Conservation (phyloP, 1,140 invertebrate species). For the Tetragnatha versicolor region DNA sequence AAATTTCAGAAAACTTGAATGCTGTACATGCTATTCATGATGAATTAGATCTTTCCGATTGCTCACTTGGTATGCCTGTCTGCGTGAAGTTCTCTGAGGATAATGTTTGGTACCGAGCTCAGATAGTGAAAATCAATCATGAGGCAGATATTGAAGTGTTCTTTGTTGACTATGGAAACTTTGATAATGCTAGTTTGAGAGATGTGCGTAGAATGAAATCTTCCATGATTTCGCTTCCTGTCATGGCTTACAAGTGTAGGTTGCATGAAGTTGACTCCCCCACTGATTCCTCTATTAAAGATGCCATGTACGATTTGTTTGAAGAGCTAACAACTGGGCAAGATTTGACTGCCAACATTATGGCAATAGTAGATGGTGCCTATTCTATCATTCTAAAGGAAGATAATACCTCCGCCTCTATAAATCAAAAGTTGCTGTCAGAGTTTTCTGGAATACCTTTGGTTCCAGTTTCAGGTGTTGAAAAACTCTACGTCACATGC, state of each 20-base stretch:
- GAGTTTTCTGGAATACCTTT: not conserved
- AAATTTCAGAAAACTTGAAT: not conserved
- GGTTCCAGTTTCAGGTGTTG: not conserved
- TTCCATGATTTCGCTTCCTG: not conserved
- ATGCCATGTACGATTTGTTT: conserved; percentile 22
- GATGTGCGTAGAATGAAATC: not conserved
- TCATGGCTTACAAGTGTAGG: not conserved
- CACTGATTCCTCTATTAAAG: not conserved
- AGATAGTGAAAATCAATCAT: conserved; percentile 29
- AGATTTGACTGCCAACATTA: not conserved
- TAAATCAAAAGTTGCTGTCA: conserved; percentile 27
- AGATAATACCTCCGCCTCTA: not conserved
- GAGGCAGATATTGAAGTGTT: conserved; percentile 24
- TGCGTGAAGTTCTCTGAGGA: conserved; percentile 76
- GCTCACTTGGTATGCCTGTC: conserved; percentile 70
- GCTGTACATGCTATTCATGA: not conserved
- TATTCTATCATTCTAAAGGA: not conserved
- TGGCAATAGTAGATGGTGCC: not conserved
- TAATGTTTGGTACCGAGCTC: conserved; percentile 72
- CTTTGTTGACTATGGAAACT: conserved; percentile 43
- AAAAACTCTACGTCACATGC: conserved; percentile 7
- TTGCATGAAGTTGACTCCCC: not conserved
- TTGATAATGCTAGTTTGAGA: conserved; percentile 5
- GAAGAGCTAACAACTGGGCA: conserved; percentile 17
- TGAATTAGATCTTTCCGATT: conserved; percentile 50